Evolutionary conservation across 2,888 invertebrate genomes (phyloP).

Genomic region (Petrolisthes cinctipes): DNA sequence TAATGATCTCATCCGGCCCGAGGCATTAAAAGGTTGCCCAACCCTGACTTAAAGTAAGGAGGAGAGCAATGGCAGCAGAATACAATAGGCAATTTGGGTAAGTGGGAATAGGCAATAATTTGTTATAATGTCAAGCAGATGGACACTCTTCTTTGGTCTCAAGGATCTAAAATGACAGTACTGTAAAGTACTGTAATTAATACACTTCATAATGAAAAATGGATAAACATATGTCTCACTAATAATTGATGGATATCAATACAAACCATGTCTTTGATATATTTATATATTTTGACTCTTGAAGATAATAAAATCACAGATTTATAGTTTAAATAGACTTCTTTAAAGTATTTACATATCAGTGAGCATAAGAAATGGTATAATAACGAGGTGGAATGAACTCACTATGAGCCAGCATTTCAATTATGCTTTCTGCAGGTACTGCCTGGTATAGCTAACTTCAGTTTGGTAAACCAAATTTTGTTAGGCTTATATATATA

Average conservation of each 20-base stretch:
- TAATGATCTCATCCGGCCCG: too few relatives aligned
- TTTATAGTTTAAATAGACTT: constrained; percentile 59
- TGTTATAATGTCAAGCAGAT: too few relatives aligned
- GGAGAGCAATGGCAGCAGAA: too few relatives aligned
- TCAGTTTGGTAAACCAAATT: too few relatives aligned
- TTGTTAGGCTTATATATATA: too few relatives aligned
- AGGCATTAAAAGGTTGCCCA: too few relatives aligned
- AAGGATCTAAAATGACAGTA: too few relatives aligned
- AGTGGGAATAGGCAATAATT: too few relatives aligned
- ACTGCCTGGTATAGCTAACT: background rate
- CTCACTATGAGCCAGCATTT: constrained; percentile 40
- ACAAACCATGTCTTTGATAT: constrained; percentile 43
- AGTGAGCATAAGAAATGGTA: constrained; percentile 56
- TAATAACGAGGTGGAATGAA: constrained; percentile 55
- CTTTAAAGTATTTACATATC: constrained; percentile 56
- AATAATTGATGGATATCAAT: constrained; percentile 29
- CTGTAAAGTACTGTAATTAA: background rate
- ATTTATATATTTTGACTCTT: constrained; percentile 59
- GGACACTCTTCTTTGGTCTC: too few relatives aligned
- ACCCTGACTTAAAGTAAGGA: too few relatives aligned
- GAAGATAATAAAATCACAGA: constrained; percentile 60
- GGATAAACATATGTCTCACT: background rate
- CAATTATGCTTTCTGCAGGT: constrained; percentile 33
- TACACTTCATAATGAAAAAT: background rate
- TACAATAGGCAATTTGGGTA: too few relatives aligned